Base-by-base conservation (phyloP, 2,113 vertebrate species). In the Telmatochromis bifrenatus region DNA sequence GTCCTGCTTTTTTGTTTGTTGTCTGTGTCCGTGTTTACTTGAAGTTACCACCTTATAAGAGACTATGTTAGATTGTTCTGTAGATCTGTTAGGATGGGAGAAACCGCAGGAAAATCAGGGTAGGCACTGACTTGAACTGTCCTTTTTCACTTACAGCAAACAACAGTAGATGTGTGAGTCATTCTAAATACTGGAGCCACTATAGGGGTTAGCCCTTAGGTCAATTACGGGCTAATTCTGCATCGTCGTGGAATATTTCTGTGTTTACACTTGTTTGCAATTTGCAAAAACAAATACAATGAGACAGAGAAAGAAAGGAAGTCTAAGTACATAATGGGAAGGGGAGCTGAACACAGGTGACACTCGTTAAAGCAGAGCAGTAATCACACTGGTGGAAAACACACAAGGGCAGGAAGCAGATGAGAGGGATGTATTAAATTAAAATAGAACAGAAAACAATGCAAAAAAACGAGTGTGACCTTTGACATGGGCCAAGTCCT, bases 181-280 rank as follows among this genome's bases (percentile, higher is more conserved):
- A 47, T 28, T 75, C 23, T 75, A 2, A 75, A 28, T 28, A 1
- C 39, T 75, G 15, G 42, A 47, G 4, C 4, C 23, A 7, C 14
- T 7, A 28, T 19, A 75, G 6, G 23, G 1, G 70, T 75, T 26
- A 47, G 0, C 6, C 0, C 6, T 39, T 75, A 2, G 9, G 42
- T 15, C 14, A 75, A 47, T 47, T 19, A 28, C 0, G 4, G 39
- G 23, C 42, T 75, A 26, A 28, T 26, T 5, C 14, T 47, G 23
- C 68, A 75, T 75, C 14, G 0, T 45, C 0, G 21, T 26, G 37
- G 21, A 21, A 47, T 47, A 7, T 47, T 75, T 47, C 23, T 47
- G 6, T 75, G 21, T 75, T 75, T 75, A 26, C 23, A 10, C 23
- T 17, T 3, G 70, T 75, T 1, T 75, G 6, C 21, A 73, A 17